Conservation (phyloP, 2,113 vertebrate genomes). For the Pteronura brasiliensis region DNA sequence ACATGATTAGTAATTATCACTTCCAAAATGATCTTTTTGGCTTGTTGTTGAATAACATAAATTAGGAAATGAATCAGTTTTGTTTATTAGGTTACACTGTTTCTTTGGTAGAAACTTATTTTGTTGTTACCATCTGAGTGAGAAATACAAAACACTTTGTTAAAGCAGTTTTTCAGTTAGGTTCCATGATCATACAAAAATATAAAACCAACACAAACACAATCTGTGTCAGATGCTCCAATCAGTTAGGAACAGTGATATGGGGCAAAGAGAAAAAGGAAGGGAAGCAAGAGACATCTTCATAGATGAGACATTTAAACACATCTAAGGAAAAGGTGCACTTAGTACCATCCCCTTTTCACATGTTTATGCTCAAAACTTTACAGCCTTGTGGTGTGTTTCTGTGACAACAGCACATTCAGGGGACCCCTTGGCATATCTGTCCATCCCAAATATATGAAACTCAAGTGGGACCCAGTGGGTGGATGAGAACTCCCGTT, state of each 20-base stretch:
- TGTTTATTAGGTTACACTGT: background rate
- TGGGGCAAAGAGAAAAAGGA: background rate
- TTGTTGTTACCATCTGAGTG: background rate
- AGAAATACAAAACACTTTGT: background rate
- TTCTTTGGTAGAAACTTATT: background rate
- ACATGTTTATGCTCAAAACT: too few species aligned
- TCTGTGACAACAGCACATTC: too few species aligned
- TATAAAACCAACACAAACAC: background rate
- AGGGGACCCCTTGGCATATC: too few species aligned
- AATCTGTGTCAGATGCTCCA: background rate
- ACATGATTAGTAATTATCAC: background rate
- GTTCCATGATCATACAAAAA: background rate
- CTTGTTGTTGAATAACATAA: background rate
- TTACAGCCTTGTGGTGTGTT: too few species aligned
- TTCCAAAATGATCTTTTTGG: background rate
- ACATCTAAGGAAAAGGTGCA: background rate
- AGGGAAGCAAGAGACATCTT: background rate
- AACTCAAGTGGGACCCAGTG: too few species aligned
- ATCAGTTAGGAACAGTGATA: background rate
- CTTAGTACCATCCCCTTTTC: too few species aligned
- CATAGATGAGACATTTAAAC: background rate
- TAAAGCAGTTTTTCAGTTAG: background rate
- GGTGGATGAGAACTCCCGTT: too few species aligned
- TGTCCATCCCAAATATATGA: too few species aligned
- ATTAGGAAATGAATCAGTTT: background rate